Evolutionary conservation across 2,113 vertebrate genomes (phyloP).

Genomic region (Sorex araneus): DNA sequence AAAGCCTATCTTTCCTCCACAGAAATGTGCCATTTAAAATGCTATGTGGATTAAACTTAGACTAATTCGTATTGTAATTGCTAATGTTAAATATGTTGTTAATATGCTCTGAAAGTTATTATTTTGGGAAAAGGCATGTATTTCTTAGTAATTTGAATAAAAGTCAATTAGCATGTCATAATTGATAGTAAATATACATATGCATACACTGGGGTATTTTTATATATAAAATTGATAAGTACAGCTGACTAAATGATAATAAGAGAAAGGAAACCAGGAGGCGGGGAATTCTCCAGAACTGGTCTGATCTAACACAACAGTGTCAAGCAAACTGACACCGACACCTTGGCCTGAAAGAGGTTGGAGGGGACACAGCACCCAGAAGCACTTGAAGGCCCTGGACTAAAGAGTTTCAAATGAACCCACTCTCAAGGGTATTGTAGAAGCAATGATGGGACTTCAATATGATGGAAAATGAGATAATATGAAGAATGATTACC

Average conservation of each 20-base stretch:
- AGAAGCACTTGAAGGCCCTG: background rate
- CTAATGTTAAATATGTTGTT: constrained; percentile 19
- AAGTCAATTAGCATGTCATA: background rate
- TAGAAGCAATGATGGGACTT: background rate
- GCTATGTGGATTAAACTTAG: background rate
- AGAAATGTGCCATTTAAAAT: constrained; percentile 36
- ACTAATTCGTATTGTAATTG: background rate
- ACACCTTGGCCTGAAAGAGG: background rate
- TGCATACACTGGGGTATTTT: background rate
- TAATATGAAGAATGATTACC: background rate
- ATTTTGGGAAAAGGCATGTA: constrained; percentile 4
- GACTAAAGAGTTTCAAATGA: background rate
- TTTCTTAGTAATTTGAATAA: constrained; percentile 20
- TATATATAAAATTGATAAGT: background rate
- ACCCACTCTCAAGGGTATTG: background rate
- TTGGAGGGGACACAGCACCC: background rate
- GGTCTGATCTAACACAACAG: background rate
- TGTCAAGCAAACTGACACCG: background rate
- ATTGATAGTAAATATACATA: background rate
- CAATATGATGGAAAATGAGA: background rate
- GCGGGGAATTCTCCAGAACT: background rate
- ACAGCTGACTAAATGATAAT: background rate
- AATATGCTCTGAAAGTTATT: background rate
- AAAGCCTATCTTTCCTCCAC: background rate
- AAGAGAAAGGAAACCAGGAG: background rate